Evolutionary conservation across 2,797 vertebrate species (phyloP).

Genomic region (Cirrhinus mrigala): DNA sequence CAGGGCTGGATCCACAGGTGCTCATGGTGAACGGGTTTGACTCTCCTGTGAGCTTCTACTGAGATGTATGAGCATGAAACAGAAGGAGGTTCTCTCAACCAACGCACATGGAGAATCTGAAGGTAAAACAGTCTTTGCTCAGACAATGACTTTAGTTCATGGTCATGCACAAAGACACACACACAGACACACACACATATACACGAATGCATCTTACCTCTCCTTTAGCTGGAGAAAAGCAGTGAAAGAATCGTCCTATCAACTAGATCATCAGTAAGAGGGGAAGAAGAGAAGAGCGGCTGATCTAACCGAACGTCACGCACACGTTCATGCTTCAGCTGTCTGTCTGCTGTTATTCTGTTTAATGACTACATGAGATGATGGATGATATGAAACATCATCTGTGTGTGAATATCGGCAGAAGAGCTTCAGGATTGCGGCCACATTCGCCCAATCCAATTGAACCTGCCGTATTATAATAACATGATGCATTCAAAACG

Average conservation of each 20-base stretch:
- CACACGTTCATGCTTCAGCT: constrained; percentile 58
- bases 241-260: constrained; percentile 80
- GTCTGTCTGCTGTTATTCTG: constrained; percentile 28
- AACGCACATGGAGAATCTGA: too few species aligned
- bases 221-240: constrained; percentile 76
- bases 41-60: neutral
- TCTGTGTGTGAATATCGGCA: constrained; percentile 5
- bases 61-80: neutral
- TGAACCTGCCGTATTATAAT: neutral
- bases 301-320: constrained; percentile 62
- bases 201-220: constrained; percentile 76
- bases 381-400: constrained; percentile 14
- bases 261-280: constrained; percentile 73
- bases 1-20: neutral
- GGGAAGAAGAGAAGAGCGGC: constrained; percentile 61
- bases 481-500: neutral
- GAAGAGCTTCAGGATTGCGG: neutral
- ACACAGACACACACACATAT: constrained; percentile 46
- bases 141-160: constrained; percentile 57
- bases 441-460: neutral
- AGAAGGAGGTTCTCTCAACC: constrained; percentile 13
- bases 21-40: constrained; percentile 13
- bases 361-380: constrained; percentile 2
- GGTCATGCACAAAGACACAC: constrained; percentile 61
- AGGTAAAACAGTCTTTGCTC: constrained; percentile 43